These are phyloP conservation scores for Callyntrura guangdongensis DNA, from an alignment of 2,888 invertebrate genomes.

Conservation along the genomic window DNA sequence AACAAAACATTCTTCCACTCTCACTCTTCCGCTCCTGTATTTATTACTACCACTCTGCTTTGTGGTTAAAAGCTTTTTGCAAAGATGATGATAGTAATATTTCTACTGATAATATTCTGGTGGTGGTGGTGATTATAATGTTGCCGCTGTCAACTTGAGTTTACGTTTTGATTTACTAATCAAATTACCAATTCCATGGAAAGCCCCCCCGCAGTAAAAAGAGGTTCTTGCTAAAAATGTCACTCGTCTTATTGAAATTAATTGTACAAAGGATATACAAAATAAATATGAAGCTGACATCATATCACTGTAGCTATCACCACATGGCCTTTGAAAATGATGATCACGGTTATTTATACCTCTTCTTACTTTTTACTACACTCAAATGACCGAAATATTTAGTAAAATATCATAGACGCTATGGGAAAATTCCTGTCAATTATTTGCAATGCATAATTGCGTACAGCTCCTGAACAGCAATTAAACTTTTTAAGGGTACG, in stretches of 20 bases:
- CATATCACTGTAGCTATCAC: background rate
- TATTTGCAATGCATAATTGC: no score
- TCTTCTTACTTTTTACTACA: constrained; percentile 9
- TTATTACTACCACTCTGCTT: background rate
- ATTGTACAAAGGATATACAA: background rate
- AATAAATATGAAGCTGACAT: background rate
- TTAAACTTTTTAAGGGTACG: background rate
- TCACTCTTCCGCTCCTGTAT: background rate
- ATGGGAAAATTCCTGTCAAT: no score
- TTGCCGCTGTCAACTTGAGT: constrained; percentile 22
- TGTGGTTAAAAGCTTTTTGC: constrained; percentile 50
- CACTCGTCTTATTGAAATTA: background rate
- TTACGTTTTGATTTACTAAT: constrained; percentile 49
- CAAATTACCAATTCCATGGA: constrained; percentile 49
- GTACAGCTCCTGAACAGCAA: no score
- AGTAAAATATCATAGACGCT: background rate
- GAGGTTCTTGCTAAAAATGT: constrained; percentile 25
- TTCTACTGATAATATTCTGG: no score
- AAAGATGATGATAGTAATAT: constrained; percentile 11
- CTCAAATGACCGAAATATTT: constrained; percentile 17
- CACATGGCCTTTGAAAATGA: background rate
- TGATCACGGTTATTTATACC: background rate
- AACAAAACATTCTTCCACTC: constrained; percentile 35
- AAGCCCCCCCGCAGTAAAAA: background rate
- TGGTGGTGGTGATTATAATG: constrained; percentile 18